A percentile compares a stretch with the other conserved stretches of the same genome.
Evolutionary conservation across 2,797 vertebrate species (phyloP).

Genomic region (Chrosomus eos): DNA sequence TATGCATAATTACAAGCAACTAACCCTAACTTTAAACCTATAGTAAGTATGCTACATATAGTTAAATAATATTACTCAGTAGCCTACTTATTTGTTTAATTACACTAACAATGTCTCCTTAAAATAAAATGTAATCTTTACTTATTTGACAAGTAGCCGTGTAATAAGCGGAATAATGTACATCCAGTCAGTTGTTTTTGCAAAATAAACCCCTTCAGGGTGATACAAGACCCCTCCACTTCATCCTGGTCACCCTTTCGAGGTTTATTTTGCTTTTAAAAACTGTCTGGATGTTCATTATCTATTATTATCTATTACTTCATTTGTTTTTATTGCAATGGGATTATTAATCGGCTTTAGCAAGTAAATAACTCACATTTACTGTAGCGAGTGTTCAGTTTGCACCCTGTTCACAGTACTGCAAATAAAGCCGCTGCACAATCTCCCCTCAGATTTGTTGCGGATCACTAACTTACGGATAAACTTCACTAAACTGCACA

Average conservation of each 20-base stretch:
- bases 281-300: background rate
- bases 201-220: background rate
- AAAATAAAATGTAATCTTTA: background rate
- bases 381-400: background rate
- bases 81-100: background rate
- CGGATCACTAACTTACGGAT: conserved; percentile 82
- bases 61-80: background rate
- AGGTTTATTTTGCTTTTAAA: background rate
- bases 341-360: background rate
- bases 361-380: background rate
- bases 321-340: background rate
- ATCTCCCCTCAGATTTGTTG: conserved; percentile 75
- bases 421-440: background rate
- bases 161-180: background rate
- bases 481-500: conserved; percentile 85
- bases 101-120: background rate
- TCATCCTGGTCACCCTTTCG: background rate
- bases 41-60: background rate
- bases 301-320: conserved; percentile 2
- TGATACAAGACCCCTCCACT: background rate
- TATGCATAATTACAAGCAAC: background rate
- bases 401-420: background rate
- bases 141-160: background rate
- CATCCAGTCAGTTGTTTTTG: background rate
- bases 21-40: background rate